Base-by-base conservation (phyloP, 2,888 invertebrate genomes). In the Noctua pronuba region DNA sequence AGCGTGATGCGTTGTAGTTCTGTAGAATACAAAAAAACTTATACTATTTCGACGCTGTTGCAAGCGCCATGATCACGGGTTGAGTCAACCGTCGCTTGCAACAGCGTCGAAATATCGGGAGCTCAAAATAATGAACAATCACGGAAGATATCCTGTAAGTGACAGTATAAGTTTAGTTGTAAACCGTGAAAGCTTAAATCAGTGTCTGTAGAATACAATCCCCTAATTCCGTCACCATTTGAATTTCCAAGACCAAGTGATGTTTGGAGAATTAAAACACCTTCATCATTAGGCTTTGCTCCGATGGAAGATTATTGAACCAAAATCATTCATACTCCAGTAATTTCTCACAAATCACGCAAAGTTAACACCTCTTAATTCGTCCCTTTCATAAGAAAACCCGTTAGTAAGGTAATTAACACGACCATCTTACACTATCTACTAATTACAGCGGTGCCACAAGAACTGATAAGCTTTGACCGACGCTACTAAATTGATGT, bases 341-440 rank as follows among this genome's bases (percentile, higher is more conserved):
- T 58, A 28, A 31, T 55, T 66, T 75, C 64, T 31, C 16, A 35
- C 11, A 65, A 65, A n/a, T 35, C 11, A 46, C 16, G 31, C 10
- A 8, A 46, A 80, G 1, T 73, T 18, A 60, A 62, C 49, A 31
- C 35, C 35, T 35, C 31, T 28, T 24, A 46, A 71, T 41, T n/a
- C 21, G 4, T 31, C 60, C 21, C 18, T 28, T 24, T 35, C 35
- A 35, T 28, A 64, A 64, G 62, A 81, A 64, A 73, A 35, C 52
- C 62, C 55, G n/a, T 65, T 58, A 35, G n/a, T 35, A 28, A 67
- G 52, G 73, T 73, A 62, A 73, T 82, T 82, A 79, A 67, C 62
- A 11, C 73, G 83, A 75, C 75, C 44, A 82, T 75, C 76, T 21
- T 31, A 67, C 67, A 55, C n/a, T 82, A 64, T 46, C 31, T 24